Evolutionary conservation across 2,888 invertebrate genomes (phyloP).

Genomic region (Rotaria socialis): DNA sequence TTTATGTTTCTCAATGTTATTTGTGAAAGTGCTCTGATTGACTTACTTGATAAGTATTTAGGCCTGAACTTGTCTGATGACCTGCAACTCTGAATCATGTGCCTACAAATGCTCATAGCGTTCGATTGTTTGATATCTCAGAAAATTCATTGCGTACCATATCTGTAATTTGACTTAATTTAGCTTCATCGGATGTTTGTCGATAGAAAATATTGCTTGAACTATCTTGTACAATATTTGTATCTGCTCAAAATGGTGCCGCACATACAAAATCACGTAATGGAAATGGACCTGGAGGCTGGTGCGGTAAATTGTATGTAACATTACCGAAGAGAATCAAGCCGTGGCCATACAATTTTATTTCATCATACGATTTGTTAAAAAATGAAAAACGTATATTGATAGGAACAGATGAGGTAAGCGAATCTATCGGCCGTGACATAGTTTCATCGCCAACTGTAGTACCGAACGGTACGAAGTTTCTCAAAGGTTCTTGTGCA

Average conservation of each 20-base stretch:
- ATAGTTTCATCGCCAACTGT: neutral
- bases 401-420: neutral
- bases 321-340: conserved; percentile 36
- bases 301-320: neutral
- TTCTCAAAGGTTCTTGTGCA: neutral
- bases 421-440: neutral
- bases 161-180: neutral
- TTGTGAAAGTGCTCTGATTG: no score
- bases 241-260: conserved; percentile 40
- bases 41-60: conserved; percentile 45
- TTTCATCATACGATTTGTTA: neutral
- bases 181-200: neutral
- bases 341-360: neutral
- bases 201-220: conserved; percentile 25
- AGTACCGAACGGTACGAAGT: neutral
- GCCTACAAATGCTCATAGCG: conserved; percentile 36
- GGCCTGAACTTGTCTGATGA: neutral
- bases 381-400: conserved; percentile 32
- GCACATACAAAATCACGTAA: neutral
- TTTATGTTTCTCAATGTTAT: no score
- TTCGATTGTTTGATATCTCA: neutral
- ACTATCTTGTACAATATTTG: neutral
- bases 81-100: conserved; percentile 36
- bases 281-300: conserved; percentile 12
- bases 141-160: conserved; percentile 23